These are phyloP conservation scores for Galaxea fascicularis DNA, from an alignment of 92 coral and sea anemone genomes.

Conservation along the genomic window DNA sequence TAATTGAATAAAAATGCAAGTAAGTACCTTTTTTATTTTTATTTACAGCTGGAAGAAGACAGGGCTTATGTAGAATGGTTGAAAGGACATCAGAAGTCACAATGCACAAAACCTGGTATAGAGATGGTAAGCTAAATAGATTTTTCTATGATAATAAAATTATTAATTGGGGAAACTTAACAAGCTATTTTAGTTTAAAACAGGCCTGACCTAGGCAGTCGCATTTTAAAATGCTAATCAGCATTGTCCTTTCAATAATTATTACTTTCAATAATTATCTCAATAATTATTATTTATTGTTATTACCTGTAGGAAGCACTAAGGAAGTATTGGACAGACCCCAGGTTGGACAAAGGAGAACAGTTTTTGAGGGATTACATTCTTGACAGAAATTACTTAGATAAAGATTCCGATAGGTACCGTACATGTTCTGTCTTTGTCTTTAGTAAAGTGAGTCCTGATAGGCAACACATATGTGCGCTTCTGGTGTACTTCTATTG, in stretches of 20 bases:
- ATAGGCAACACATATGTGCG: no score
- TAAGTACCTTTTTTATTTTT: background rate
- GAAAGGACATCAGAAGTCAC: conserved; percentile 43
- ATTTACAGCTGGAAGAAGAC: conserved; percentile 74
- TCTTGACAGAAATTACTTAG: conserved; percentile 85
- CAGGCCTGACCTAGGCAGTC: no score
- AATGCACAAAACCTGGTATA: conserved; percentile 12
- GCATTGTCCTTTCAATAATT: no score
- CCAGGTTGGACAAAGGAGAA: conserved; percentile 87
- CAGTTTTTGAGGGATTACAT: conserved; percentile 92
- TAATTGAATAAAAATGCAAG: background rate
- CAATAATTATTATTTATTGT: no score
- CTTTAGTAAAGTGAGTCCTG: no score
- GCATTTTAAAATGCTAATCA: background rate
- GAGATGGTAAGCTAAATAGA: conserved; percentile 28
- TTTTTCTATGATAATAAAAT: background rate
- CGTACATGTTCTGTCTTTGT: background rate
- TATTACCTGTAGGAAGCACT: conserved; percentile 76
- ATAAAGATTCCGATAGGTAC: conserved; percentile 87
- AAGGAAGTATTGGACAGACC: conserved; percentile 85
- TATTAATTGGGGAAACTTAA: no score
- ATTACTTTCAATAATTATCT: no score
- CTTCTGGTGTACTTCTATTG: no score
- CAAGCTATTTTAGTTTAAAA: no score
- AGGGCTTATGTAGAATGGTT: conserved; percentile 86